Conservation (phyloP, 1,140 invertebrate genomes). For the Cecropterus lyciades region DNA sequence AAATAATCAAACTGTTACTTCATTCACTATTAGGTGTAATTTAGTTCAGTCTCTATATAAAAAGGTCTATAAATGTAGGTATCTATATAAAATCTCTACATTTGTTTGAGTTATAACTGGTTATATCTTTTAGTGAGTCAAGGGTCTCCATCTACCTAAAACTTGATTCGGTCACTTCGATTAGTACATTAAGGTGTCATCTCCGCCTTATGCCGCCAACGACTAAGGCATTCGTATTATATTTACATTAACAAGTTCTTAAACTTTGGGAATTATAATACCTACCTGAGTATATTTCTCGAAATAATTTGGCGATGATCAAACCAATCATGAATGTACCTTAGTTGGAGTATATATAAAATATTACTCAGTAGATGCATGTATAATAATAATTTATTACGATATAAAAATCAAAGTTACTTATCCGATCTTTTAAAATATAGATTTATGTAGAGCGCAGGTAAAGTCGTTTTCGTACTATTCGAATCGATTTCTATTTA, state of each 20-base stretch:
- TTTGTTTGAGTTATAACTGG: neutral
- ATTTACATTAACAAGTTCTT: neutral
- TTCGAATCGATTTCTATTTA: no score
- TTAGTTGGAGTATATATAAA: no score
- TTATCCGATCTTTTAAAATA: no score
- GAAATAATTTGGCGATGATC: no score
- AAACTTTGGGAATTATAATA: neutral
- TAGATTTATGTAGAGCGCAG: no score
- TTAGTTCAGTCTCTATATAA: neutral
- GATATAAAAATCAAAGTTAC: no score
- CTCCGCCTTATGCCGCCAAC: neutral
- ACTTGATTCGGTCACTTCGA: neutral
- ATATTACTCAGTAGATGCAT: no score
- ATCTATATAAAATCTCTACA: neutral
- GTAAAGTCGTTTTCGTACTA: no score
- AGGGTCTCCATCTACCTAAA: neutral
- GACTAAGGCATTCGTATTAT: neutral
- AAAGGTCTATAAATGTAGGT: neutral
- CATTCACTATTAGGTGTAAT: slow-evolving; percentile 1
- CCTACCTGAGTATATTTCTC: no score
- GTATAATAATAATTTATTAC: no score
- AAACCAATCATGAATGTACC: no score
- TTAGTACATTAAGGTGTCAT: neutral
- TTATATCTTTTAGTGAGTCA: neutral
- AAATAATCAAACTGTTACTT: slow-evolving; percentile 26